Evolutionary conservation across 2,888 invertebrate species (phyloP), one percentile per base, ranked within the genome.

Genomic region (Melikaiella ostensackeni): DNA sequence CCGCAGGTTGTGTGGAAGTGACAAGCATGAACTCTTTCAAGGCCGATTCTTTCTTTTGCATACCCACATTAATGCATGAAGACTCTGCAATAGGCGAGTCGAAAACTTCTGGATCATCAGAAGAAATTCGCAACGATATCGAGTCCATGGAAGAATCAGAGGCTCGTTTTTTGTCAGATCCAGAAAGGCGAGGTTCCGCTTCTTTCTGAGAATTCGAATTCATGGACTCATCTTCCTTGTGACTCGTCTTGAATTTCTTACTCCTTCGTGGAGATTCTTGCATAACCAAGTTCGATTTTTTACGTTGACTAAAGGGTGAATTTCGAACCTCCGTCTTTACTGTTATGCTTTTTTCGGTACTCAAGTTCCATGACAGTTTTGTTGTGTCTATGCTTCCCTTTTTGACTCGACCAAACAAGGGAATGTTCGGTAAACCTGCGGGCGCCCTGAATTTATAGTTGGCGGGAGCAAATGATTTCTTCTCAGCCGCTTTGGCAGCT

Each of bases 381-480:
- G 50, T 11, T 30, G 50, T 13, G 5, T 50, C 70, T 11, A 70
- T 55, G 13, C 70, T 70, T 30, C 70, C 70, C 19, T 70, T 70
- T n/a, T 50, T 50, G n/a, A 70, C 46, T 46, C 70, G 46, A 16
- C 87, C 88, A 80, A 86, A 87, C 63, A 89, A 63, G 19, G 88
- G 87, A 27, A 88, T 77, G 6, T 80, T 73, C 0, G 75, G 27
- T 13, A 88, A 42, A 11, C 62, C 46, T 62, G 21, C n/a, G 19
- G 62, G 75, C 19, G 59, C 8, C 13, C 46, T 61, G 42, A 75
- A 61, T 42, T 75, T 63, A n/a, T 46, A 27, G n/a, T 75, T 75
- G 4, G 75, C n/a, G 8, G 75, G 62, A 30, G 62, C 63, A 35
- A 62, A 74, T 24, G 63, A 73, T 35, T 70, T 66, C 35, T 70